Evolutionary conservation across 2,888 invertebrate genomes (phyloP).

Genomic region (Campoplex nolae): DNA sequence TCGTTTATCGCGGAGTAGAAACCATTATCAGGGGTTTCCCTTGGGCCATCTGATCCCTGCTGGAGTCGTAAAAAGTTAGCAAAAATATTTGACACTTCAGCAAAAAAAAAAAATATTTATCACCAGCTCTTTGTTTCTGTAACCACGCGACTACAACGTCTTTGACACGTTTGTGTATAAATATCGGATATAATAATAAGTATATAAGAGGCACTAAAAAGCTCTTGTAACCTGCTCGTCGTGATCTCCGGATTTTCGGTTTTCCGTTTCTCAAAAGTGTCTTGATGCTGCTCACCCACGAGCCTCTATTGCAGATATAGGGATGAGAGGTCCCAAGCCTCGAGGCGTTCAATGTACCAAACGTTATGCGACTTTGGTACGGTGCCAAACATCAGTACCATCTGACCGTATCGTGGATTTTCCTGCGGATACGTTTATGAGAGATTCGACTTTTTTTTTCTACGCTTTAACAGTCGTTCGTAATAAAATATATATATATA

Average conservation of each 20-base stretch:
- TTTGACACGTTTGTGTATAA: background rate
- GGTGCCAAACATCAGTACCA: slow-evolving; percentile 69
- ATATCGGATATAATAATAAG: slow-evolving; percentile 11
- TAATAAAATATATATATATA: background rate
- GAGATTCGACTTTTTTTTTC: background rate
- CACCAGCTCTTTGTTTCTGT: background rate
- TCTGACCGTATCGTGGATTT: slow-evolving; percentile 69
- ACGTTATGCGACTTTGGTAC: slow-evolving; percentile 74
- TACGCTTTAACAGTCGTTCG: background rate
- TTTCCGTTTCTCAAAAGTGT: slow-evolving; percentile 35
- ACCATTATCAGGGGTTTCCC: background rate
- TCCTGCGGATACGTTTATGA: slow-evolving; percentile 15
- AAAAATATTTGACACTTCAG: background rate
- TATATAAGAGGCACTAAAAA: slow-evolving; percentile 39
- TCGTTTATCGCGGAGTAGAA: background rate
- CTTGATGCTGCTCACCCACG: slow-evolving; percentile 19
- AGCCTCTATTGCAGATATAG: slow-evolving; percentile 24
- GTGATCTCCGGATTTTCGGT: slow-evolving; percentile 60
- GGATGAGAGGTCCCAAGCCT: slow-evolving; percentile 48
- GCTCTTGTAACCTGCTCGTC: slow-evolving; percentile 34
- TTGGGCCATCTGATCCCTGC: background rate
- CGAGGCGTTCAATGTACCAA: slow-evolving; percentile 69
- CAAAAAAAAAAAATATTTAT: background rate
- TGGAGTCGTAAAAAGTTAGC: background rate
- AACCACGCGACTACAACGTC: background rate